These are phyloP conservation scores for Reticulitermes lucifugus DNA, from an alignment of 2,888 invertebrate genomes.

Conservation along the genomic window DNA sequence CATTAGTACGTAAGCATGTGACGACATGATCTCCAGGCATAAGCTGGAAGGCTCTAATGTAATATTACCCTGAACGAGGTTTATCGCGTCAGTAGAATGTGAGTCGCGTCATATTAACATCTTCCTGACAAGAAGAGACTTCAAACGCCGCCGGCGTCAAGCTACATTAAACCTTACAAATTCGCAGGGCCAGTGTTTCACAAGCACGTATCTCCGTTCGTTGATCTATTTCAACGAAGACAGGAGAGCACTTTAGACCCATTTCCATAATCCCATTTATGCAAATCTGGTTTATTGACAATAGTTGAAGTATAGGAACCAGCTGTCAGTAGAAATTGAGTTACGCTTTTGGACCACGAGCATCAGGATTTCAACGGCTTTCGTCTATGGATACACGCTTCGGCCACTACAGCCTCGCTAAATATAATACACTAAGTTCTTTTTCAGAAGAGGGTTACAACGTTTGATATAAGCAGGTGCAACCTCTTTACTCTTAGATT, in stretches of 20 bases:
- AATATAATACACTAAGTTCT: no score
- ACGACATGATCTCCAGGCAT: no score
- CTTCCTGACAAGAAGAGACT: background rate
- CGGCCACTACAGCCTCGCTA: background rate
- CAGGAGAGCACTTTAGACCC: background rate
- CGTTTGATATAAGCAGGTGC: no score
- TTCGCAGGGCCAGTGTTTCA: background rate
- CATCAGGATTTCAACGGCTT: background rate
- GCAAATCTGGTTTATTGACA: constrained; percentile 36
- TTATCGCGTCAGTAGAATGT: no score
- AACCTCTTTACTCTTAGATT: no score
- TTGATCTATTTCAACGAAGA: constrained; percentile 10
- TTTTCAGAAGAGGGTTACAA: no score
- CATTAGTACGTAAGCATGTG: no score
- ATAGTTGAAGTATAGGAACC: constrained; percentile 18
- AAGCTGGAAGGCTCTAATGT: no score
- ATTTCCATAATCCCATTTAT: constrained; percentile 42
- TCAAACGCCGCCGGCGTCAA: background rate
- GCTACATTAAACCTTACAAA: background rate
- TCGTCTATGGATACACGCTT: background rate
- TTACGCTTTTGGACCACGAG: background rate
- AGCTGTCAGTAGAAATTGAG: constrained; percentile 22
- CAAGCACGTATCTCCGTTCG: background rate
- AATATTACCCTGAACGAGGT: no score
- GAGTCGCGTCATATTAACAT: background rate